Percentiles rank a stretch among this genome's conserved stretches.
These are phyloP conservation scores for Erynnis tages DNA, from an alignment of 2,888 invertebrate species.

Conservation along the genomic window DNA sequence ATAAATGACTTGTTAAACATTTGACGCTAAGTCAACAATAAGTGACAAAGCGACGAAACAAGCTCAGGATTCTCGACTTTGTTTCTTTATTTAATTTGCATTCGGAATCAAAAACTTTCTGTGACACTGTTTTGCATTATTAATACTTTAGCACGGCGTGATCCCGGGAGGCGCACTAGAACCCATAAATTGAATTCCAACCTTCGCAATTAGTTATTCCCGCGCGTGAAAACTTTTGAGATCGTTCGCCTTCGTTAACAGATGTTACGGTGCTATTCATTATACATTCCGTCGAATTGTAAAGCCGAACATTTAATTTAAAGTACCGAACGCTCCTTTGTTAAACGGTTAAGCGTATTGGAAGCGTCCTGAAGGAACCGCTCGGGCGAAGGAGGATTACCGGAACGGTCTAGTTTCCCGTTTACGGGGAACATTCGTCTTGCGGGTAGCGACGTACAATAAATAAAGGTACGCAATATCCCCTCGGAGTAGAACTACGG, in stretches of 20 bases:
- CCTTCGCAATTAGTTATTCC: constrained; percentile 82
- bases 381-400: constrained; percentile 62
- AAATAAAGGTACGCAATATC: constrained; percentile 63
- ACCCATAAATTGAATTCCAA: constrained; percentile 81
- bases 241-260: constrained; percentile 82
- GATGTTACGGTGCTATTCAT: constrained; percentile 82
- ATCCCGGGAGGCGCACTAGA: constrained; percentile 79
- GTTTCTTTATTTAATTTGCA: constrained; percentile 79
- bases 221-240: constrained; percentile 82
- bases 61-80: constrained; percentile 70
- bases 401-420: constrained; percentile 53
- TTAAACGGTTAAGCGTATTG: constrained; percentile 67
- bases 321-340: constrained; percentile 76
- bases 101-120: constrained; percentile 80
- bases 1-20: constrained; percentile 55
- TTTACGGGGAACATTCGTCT: constrained; percentile 59
- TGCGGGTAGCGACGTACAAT: constrained; percentile 53
- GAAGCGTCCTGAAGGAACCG: constrained; percentile 64
- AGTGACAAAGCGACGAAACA: constrained; percentile 60
- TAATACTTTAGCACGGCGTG: constrained; percentile 77
- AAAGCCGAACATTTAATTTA: constrained; percentile 81
- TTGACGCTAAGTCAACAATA: constrained; percentile 57
- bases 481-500: constrained; percentile 38
- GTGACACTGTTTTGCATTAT: constrained; percentile 82
- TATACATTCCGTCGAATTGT: constrained; percentile 81